Percentiles rank a stretch among this genome's conserved stretches.
Conservation (phyloP, 2,888 invertebrate genomes). For the Neelides folsomi region DNA sequence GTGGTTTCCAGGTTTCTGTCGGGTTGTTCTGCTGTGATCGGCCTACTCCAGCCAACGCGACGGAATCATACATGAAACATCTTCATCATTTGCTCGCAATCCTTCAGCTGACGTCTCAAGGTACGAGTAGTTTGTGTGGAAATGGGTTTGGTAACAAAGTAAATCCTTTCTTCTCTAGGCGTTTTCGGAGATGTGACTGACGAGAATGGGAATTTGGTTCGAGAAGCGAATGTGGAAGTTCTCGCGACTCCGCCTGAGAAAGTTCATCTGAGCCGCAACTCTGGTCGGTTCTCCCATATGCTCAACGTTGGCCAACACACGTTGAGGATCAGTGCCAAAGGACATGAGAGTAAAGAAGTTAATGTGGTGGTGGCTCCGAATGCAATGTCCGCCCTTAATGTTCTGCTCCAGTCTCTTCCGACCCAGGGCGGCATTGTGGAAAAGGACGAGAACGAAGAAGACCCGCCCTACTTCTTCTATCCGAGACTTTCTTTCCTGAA, state of each 20-base stretch:
- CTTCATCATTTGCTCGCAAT: slow-evolving; percentile 21
- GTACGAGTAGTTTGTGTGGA: slow-evolving; percentile 1
- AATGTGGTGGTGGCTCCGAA: slow-evolving; percentile 40
- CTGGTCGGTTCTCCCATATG: slow-evolving; percentile 57
- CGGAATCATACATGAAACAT: slow-evolving; percentile 20
- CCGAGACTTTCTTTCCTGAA: too few relatives aligned
- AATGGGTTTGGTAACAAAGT: neutral
- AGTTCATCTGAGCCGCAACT: slow-evolving; percentile 52
- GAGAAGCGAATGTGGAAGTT: slow-evolving; percentile 56
- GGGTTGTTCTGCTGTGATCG: slow-evolving; percentile 29
- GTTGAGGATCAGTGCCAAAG: slow-evolving; percentile 47
- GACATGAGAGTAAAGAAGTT: slow-evolving; percentile 45
- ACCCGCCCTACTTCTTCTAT: slow-evolving; percentile 33
- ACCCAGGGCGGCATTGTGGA: slow-evolving; percentile 9
- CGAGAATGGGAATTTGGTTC: slow-evolving; percentile 49
- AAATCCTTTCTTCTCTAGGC: slow-evolving; percentile 40
- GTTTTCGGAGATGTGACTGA: slow-evolving; percentile 58
- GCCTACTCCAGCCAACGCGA: slow-evolving; percentile 18
- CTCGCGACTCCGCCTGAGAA: slow-evolving; percentile 38
- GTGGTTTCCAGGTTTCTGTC: slow-evolving; percentile 19
- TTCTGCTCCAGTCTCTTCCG: neutral
- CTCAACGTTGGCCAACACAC: slow-evolving; percentile 55
- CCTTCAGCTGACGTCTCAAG: slow-evolving; percentile 24
- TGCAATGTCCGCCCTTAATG: slow-evolving; percentile 37
- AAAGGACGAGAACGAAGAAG: slow-evolving; percentile 31